phyloP scores from a whole-genome alignment of 2,797 vertebrate genomes.

The Sebastolobus altivelis region DNA sequence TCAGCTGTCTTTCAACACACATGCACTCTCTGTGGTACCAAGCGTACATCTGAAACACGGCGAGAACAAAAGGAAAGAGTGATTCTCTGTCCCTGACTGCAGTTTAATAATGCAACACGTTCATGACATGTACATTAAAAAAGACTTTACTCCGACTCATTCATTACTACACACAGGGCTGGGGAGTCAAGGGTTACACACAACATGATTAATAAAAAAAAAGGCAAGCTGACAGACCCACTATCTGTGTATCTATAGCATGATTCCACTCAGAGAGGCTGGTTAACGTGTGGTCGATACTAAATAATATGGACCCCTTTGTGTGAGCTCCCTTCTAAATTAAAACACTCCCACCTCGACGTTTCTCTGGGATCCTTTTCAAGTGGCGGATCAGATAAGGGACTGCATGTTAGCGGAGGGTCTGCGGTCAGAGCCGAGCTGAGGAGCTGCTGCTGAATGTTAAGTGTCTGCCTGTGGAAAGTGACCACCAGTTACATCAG shows the following conservation, averaged over 20 bases:
- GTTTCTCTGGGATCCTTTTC: conserved; percentile 15
- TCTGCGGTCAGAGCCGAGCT: conserved; percentile 6
- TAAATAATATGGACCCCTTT: conserved; percentile 7
- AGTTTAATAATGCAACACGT: conserved; percentile 19
- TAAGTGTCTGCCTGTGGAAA: conserved; percentile 7
- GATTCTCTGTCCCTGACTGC: background rate
- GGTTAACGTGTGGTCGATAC: background rate
- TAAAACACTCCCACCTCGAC: conserved; percentile 8
- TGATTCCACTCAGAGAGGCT: background rate
- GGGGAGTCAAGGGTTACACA: background rate
- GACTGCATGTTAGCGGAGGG: background rate
- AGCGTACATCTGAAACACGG: background rate
- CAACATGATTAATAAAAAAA: background rate
- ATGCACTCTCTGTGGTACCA: background rate
- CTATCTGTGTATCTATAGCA: background rate
- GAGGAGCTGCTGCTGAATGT: conserved; percentile 27
- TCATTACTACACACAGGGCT: background rate
- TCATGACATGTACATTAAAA: background rate
- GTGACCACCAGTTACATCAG: conserved; percentile 40
- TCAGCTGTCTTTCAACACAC: background rate
- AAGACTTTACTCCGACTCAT: background rate
- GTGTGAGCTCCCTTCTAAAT: conserved; percentile 17
- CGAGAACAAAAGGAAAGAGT: background rate
- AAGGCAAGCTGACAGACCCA: background rate
- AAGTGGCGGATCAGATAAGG: conserved; percentile 25